phyloP scores from a whole-genome alignment of 1,140 invertebrate genomes.

The Atta texana region DNA sequence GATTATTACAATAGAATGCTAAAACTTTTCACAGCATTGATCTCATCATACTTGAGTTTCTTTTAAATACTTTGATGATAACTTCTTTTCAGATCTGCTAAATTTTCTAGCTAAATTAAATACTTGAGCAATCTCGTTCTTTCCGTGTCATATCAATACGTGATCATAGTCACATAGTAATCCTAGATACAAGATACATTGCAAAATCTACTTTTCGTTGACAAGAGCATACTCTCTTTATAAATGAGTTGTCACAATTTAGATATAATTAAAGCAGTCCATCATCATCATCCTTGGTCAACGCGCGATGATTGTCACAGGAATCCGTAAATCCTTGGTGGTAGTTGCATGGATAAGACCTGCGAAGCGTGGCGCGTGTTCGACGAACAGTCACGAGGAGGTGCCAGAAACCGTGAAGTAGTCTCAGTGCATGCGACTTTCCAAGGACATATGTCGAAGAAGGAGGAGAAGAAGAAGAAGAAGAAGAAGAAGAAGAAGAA shows the following conservation, averaged over 20 bases:
- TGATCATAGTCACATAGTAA: background rate
- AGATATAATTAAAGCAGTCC: conserved; percentile 30
- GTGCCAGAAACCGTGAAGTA: conserved; percentile 69
- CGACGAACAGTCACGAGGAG: conserved; percentile 53
- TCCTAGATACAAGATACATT: background rate
- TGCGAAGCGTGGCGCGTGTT: conserved; percentile 56
- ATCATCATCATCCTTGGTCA: conserved; percentile 44
- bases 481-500: conserved; percentile 35
- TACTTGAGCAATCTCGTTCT: no score
- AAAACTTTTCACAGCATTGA: no score
- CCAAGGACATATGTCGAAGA: conserved; percentile 72
- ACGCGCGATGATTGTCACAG: conserved; percentile 36
- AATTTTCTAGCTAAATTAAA: no score
- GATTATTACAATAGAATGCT: no score
- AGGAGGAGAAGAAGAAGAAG: conserved; percentile 48
- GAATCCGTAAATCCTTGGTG: conserved; percentile 45
- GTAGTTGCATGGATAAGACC: background rate
- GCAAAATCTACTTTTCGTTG: background rate
- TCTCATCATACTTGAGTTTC: no score
- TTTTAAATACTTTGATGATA: no score
- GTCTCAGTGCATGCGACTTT: conserved; percentile 64
- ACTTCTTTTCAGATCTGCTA: no score
- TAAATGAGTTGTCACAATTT: conserved; percentile 29
- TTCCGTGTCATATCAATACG: background rate
- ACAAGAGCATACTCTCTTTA: background rate